Percentiles rank a stretch among this genome's conserved stretches.
Conservation (phyloP, 2,797 vertebrate species). For the Poliocrania exsul region DNA sequence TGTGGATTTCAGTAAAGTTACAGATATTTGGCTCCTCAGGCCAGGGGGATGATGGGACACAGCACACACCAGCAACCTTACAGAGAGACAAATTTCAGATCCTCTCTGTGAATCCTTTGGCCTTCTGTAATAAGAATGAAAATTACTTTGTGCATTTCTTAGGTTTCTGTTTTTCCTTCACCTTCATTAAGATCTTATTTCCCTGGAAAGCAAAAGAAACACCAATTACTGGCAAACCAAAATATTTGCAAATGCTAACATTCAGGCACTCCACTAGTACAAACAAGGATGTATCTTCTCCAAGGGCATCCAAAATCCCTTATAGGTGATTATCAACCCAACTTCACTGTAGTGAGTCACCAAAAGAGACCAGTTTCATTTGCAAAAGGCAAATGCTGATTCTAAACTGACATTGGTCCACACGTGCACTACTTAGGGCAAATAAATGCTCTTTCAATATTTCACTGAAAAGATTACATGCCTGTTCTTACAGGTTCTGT, state of each 20-base stretch:
- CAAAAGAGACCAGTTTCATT: neutral
- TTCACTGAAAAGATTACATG: fast-evolving
- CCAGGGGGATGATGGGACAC: neutral
- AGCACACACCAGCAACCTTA: neutral
- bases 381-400: neutral
- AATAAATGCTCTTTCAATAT: neutral
- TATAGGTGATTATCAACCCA: neutral
- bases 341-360: neutral
- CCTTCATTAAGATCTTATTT: neutral
- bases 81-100: neutral
- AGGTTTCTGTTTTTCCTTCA: neutral
- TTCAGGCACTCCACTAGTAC: neutral
- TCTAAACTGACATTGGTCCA: neutral
- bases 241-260: neutral
- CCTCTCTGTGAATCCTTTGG: neutral
- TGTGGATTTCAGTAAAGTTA: neutral
- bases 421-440: neutral
- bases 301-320: neutral
- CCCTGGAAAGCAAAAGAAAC: neutral
- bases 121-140: neutral
- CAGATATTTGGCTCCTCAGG: neutral
- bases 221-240: neutral
- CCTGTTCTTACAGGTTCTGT: neutral
- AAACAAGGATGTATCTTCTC: neutral
- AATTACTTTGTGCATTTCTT: neutral